These are phyloP conservation scores for Brachyhypopomus occidentalis DNA, from an alignment of 2,113 vertebrate genomes.

Conservation along the genomic window DNA sequence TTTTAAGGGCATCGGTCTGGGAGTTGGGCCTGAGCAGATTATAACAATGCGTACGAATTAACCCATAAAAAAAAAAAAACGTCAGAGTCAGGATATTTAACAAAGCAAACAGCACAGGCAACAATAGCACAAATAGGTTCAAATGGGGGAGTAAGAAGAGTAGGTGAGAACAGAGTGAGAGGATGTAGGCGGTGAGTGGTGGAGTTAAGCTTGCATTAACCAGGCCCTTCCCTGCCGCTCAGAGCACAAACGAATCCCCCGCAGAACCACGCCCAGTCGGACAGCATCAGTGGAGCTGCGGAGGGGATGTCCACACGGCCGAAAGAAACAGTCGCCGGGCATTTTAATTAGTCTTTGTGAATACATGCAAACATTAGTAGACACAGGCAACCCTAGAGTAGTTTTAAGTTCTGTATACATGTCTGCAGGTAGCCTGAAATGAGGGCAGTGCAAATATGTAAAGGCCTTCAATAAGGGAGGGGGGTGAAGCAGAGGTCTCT, in stretches of 20 bases:
- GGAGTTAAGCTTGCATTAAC: neutral
- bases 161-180: neutral
- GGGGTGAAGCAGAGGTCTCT: too few relatives aligned
- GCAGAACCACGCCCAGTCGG: neutral
- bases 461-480: too few relatives aligned
- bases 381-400: too few relatives aligned
- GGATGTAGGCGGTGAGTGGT: neutral
- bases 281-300: neutral
- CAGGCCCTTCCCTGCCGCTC: neutral
- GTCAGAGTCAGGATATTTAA: neutral
- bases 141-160: neutral
- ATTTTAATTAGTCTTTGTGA: neutral
- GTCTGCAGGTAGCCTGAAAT: too few relatives aligned
- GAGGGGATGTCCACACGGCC: neutral
- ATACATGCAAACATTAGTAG: neutral
- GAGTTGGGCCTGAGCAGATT: constrained; percentile 2
- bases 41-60: neutral
- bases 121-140: neutral
- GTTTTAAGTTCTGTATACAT: too few relatives aligned
- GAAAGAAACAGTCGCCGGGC: neutral
- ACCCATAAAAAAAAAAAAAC: neutral
- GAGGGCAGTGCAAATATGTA: too few relatives aligned
- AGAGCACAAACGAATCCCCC: constrained; percentile 21
- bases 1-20: neutral
- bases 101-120: neutral